Percentiles rank a stretch among this genome's conserved stretches.
Evolutionary conservation across 2,113 vertebrate genomes (phyloP).

Genomic region (Dendrocopos noguchii): DNA sequence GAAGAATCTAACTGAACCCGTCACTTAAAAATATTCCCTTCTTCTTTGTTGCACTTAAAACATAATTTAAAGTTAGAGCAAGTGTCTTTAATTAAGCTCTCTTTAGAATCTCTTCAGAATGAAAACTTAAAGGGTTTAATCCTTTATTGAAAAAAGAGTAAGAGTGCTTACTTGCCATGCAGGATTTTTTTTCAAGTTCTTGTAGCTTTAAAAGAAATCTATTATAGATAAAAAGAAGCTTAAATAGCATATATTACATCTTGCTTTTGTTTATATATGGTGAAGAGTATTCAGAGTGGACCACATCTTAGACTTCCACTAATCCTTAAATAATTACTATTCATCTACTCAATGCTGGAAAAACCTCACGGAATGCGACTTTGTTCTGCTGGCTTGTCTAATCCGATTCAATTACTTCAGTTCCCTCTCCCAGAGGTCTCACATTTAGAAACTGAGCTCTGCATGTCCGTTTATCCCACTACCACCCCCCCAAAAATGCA

Average conservation of each 20-base stretch:
- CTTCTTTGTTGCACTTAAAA: background rate
- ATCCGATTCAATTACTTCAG: slow-evolving; percentile 80
- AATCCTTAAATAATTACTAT: slow-evolving; percentile 85
- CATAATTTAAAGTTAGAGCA: slow-evolving; percentile 55
- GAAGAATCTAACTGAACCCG: background rate
- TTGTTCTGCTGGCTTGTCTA: slow-evolving; percentile 77
- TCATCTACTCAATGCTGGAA: slow-evolving; percentile 70
- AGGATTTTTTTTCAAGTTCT: slow-evolving; percentile 68
- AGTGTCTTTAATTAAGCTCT: slow-evolving; percentile 69
- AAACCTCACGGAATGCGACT: slow-evolving; percentile 78
- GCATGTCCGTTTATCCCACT: background rate
- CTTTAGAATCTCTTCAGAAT: slow-evolving; percentile 37
- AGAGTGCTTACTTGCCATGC: slow-evolving; percentile 61
- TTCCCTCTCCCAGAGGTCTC: slow-evolving; percentile 72
- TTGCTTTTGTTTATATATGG: slow-evolving; percentile 79
- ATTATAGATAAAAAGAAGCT: slow-evolving; percentile 80
- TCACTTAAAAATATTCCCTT: background rate
- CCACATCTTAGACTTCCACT: slow-evolving; percentile 72
- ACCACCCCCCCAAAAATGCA: background rate
- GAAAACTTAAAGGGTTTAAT: slow-evolving; percentile 65
- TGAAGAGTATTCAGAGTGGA: slow-evolving; percentile 79
- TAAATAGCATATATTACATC: slow-evolving; percentile 73
- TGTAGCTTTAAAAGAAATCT: slow-evolving; percentile 74
- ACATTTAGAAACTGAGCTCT: slow-evolving; percentile 70
- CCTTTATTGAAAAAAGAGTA: slow-evolving; percentile 74